Evolutionary conservation across 2,797 vertebrate species (phyloP).

Genomic region (Liparis tanakae): DNA sequence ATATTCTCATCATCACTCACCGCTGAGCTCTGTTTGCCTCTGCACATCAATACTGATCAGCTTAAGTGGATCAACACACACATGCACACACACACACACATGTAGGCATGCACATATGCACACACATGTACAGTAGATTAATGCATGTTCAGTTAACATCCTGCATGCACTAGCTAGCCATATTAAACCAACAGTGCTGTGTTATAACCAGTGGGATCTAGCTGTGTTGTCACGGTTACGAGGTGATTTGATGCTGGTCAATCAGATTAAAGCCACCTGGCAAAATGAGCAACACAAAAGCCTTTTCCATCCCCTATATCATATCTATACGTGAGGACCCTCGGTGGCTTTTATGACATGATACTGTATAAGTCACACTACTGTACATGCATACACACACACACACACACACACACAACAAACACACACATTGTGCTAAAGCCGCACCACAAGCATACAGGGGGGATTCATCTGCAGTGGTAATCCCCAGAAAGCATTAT

Average conservation of each 20-base stretch:
- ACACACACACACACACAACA: conserved; percentile 22
- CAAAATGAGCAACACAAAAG: conserved; percentile 44
- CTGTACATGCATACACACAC: conserved; percentile 6
- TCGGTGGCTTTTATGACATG: conserved; percentile 19
- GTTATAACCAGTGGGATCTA: conserved; percentile 26
- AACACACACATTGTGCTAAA: conserved; percentile 39
- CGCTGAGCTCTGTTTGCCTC: conserved; percentile 40
- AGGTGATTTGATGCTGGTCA: conserved; percentile 33
- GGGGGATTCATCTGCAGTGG: conserved; percentile 60
- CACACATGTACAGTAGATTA: conserved; percentile 9
- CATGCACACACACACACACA: not conserved
- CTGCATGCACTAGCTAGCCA: not conserved
- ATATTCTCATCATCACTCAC: conserved; percentile 77
- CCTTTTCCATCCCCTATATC: not conserved
- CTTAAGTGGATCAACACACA: conserved; percentile 59
- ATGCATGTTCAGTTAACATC: not conserved
- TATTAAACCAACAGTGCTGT: not conserved
- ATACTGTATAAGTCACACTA: conserved; percentile 21
- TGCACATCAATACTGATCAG: conserved; percentile 73
- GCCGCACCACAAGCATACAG: conserved; percentile 26
- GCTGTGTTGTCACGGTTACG: conserved; percentile 16
- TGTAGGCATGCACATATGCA: not conserved
- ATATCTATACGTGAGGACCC: conserved; percentile 28
- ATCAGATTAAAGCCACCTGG: conserved; percentile 45
- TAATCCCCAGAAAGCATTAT: conserved; percentile 78